Percentiles rank a stretch among this genome's conserved stretches.
Evolutionary conservation across 2,113 vertebrate species (phyloP).

Genomic region (Cervus canadensis): DNA sequence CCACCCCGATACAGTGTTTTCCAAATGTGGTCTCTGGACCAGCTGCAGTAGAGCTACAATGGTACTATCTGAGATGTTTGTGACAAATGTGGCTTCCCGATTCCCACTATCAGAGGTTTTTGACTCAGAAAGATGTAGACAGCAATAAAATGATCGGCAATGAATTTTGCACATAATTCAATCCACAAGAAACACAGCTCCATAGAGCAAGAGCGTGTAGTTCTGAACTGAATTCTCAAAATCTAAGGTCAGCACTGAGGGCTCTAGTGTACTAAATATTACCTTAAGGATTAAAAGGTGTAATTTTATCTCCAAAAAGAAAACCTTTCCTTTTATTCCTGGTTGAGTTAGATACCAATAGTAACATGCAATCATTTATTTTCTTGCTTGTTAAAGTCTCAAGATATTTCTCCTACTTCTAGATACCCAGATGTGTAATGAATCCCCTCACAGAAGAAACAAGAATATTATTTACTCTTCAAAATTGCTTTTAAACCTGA

Average conservation of each 20-base stretch:
- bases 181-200: neutral
- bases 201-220: neutral
- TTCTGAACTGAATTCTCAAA: neutral
- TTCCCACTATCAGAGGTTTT: neutral
- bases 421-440: neutral
- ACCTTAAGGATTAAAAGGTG: neutral
- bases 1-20: neutral
- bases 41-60: fast-evolving
- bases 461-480: neutral
- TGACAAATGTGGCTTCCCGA: neutral
- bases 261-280: neutral
- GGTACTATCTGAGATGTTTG: neutral
- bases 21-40: neutral
- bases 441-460: neutral
- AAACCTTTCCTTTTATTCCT: neutral
- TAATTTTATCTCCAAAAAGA: neutral
- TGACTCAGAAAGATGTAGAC: neutral
- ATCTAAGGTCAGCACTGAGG: neutral
- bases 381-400: neutral
- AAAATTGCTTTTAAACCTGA: neutral
- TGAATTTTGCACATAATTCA: neutral
- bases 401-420: neutral
- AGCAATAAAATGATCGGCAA: neutral
- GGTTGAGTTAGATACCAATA: neutral
- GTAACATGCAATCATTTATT: neutral